Base-by-base conservation (phyloP, 2,797 vertebrate genomes). In the Spatula versicolor region DNA sequence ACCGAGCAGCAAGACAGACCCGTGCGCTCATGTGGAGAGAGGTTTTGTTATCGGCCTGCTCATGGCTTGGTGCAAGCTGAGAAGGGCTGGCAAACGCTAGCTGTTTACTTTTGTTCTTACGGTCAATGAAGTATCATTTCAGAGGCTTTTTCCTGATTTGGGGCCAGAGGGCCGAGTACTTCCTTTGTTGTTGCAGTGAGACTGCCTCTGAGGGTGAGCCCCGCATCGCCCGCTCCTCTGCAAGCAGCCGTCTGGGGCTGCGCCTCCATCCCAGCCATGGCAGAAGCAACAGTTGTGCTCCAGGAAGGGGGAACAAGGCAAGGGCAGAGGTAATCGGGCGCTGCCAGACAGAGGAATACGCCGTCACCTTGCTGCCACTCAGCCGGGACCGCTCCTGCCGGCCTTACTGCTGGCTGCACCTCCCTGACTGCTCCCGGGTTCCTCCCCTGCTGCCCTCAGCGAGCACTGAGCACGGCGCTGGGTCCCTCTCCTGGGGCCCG, bases 81-180 rank as follows among this genome's bases (percentile, higher is more conserved):
- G 90, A 77, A 93, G 86, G 91, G 96, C 86, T 92, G 88, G 92
- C 95, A 93, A 66, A 89, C n/a, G 60, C 74, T 74, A 37, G 41
- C 82, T 83, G 90, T 90, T 95, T 93, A 43, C 91, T 88, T 74
- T 30, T 8, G 5, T 85, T 89, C 41, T 90, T 76, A 67, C 86
- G 18, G 2, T 93, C 94, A 88, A 52, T 30, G 90, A 83, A 92
- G 62, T 69, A 83, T 83, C 41, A 13, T 62, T 91, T 80, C 8
- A 12, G 92, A 89, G 85, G 2, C 41, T 78, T 86, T 92, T 91
- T 69, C 64, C 94, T 69, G 93, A 72, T 46, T 13, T 37, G 64
- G 72, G 86, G 78, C 80, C 90, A 88, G 83, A 2, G 18, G 84
- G 76, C 80, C 33, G 85, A 93, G 86, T 58, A 0, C 48, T 84